Evolutionary conservation across 2,113 vertebrate genomes (phyloP).

Genomic region (Larimichthys polyactis): DNA sequence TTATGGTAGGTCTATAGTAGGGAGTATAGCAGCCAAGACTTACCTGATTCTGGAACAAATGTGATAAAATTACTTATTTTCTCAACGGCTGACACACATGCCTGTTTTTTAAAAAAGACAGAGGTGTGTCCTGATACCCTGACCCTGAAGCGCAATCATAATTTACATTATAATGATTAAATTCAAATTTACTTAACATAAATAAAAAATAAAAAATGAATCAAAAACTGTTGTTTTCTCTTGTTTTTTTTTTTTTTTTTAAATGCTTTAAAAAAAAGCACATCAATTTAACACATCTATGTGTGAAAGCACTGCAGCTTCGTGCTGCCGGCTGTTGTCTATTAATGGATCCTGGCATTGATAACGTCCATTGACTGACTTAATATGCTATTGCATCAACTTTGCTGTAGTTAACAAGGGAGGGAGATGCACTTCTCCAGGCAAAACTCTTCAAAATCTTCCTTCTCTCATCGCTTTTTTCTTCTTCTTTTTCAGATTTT

Average conservation of each 20-base stretch:
- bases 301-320: slow-evolving; percentile 31
- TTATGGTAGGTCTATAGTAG: not conserved
- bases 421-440: slow-evolving; percentile 58
- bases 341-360: slow-evolving; percentile 65
- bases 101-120: not conserved
- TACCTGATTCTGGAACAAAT: not conserved
- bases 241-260: slow-evolving; percentile 1
- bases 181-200: slow-evolving; percentile 14
- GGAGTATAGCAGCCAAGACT: too few relatives aligned
- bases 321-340: slow-evolving; percentile 55
- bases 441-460: slow-evolving; percentile 44
- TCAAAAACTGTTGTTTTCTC: not conserved
- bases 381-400: slow-evolving; percentile 75
- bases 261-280: slow-evolving; percentile 19
- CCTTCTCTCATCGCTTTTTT: slow-evolving; percentile 42
- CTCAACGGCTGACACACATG: not conserved
- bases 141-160: too few relatives aligned
- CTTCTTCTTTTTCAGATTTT: slow-evolving; percentile 11
- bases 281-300: slow-evolving; percentile 4
- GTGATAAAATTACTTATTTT: not conserved
- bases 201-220: slow-evolving; percentile 11
- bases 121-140: not conserved
- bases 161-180: not conserved
- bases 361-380: slow-evolving; percentile 67
- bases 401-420: slow-evolving; percentile 58